A percentile compares a stretch with the other conserved stretches of the same genome.
These are phyloP conservation scores for Chelon labrosus DNA, from an alignment of 2,797 vertebrate genomes.

Conservation along the genomic window DNA sequence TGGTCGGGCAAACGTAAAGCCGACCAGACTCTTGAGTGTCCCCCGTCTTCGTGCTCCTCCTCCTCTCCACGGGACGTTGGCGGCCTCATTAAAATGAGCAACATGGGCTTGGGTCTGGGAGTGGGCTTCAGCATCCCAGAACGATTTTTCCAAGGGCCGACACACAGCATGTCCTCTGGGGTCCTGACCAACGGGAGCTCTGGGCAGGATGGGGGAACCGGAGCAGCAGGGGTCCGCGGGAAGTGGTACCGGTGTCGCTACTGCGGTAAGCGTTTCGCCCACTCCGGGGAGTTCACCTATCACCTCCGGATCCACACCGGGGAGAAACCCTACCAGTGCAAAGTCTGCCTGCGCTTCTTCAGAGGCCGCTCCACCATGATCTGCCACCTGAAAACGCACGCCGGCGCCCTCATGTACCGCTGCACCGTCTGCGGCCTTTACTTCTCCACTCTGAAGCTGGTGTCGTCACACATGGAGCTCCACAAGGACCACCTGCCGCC, in stretches of 20 bases:
- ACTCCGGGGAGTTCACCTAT: slow-evolving; percentile 98
- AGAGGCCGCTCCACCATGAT: slow-evolving; percentile 98
- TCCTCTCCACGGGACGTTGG: slow-evolving; percentile 72
- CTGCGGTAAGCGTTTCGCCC: slow-evolving; percentile 96
- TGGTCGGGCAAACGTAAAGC: slow-evolving; percentile 88
- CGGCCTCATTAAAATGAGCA: slow-evolving; percentile 65
- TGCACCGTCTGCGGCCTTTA: slow-evolving; percentile 96
- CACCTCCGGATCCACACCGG: slow-evolving; percentile 97
- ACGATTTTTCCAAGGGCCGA: slow-evolving; percentile 64
- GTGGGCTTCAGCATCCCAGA: slow-evolving; percentile 62
- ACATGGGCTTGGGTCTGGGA: slow-evolving; percentile 67
- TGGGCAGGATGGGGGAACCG: slow-evolving; percentile 10
- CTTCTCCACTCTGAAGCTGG: slow-evolving; percentile 97
- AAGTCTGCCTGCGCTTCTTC: slow-evolving; percentile 97
- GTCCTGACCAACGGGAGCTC: slow-evolving; percentile 63
- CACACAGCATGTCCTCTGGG: slow-evolving; percentile 40
- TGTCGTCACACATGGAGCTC: slow-evolving; percentile 95
- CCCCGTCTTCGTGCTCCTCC: slow-evolving; percentile 69
- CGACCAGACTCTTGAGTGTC: slow-evolving; percentile 84
- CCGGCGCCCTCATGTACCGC: slow-evolving; percentile 97
- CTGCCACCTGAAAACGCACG: slow-evolving; percentile 98
- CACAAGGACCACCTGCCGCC: slow-evolving; percentile 95
- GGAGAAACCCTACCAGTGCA: slow-evolving; percentile 98
- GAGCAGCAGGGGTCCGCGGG: slow-evolving; percentile 46
- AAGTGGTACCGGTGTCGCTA: slow-evolving; percentile 95